Base-by-base conservation (phyloP, 2,888 invertebrate genomes). In the Corbicula japonica region DNA sequence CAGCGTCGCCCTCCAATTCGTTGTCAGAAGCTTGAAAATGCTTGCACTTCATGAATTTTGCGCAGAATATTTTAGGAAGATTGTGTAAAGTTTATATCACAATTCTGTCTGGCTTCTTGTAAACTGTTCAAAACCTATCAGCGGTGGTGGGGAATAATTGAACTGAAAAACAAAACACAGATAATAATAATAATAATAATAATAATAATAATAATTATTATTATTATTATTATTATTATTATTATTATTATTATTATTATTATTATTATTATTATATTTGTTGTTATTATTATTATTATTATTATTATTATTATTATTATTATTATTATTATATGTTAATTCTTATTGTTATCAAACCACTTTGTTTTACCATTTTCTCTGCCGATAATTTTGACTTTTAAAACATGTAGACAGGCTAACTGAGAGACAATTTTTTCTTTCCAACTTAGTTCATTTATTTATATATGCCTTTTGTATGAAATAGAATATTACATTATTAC, bases 81-180 rank as follows among this genome's bases (percentile, higher is more conserved):
- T 1, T n/a, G n/a, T 32, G 21, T 56, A 21, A 34, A 38, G 32
- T 32, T 21, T 41, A 4, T 61, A 63, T 84, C 76, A 86, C 46
- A 86, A 83, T 35, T 86, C 83, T 23, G 86, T 84, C 35, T 82
- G 86, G 26, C 70, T 71, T 15, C 28, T 75, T 73, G 76, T 83
- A 72, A 69, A 87, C 76, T 69, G 87, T 83, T 89, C 89, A 74
- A 88, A 89, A 44, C 87, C 89, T 76, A 89, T 87, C 12, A 83
- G 83, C 65, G 84, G 86, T 5, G 87, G 84, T 15, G 83, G 61
- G 4, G 81, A 75, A 73, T 87, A 88, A n/a, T 82, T 80, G 69
- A 87, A 88, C 87, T 88, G 86, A 41, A 86, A 85, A 48, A 70
- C 34, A 74, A 80, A 63, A 60, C 54, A 23, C 12, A 21, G 30